Percentiles rank a stretch among this genome's conserved stretches.
Evolutionary conservation across 2,888 invertebrate species (phyloP).

Genomic region (Eudemis profundana): DNA sequence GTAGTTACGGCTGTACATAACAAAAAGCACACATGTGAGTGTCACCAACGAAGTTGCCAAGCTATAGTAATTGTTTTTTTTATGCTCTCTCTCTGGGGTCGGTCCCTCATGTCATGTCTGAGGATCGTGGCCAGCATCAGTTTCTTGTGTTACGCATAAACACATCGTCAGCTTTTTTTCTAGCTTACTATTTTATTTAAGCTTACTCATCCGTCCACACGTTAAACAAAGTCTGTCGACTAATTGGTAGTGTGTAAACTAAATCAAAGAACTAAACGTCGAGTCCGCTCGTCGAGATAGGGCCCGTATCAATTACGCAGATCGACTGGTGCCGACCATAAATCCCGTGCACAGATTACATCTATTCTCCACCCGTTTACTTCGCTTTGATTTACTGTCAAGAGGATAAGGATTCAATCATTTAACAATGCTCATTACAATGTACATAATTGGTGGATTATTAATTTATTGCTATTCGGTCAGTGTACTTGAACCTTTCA

Average conservation of each 20-base stretch:
- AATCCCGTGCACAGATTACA: conserved; percentile 67
- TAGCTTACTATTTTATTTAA: too few species aligned
- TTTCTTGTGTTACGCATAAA: too few species aligned
- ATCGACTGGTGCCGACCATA: conserved; percentile 73
- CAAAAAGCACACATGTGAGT: too few species aligned
- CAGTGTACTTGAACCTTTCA: background rate
- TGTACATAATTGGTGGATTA: too few species aligned
- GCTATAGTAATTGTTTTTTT: too few species aligned
- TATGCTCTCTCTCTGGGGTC: too few species aligned
- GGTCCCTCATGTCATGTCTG: too few species aligned
- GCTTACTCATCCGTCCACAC: background rate
- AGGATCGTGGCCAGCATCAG: too few species aligned
- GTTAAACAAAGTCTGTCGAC: conserved; percentile 2
- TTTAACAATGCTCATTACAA: conserved; percentile 31
- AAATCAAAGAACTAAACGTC: conserved; percentile 37
- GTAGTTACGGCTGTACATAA: too few species aligned
- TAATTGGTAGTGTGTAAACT: conserved; percentile 35
- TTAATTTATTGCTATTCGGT: conserved; percentile 33
- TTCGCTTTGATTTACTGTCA: conserved; percentile 67
- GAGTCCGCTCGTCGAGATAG: conserved; percentile 32
- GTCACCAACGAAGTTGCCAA: too few species aligned
- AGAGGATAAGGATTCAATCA: conserved; percentile 59
- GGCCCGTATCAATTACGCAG: conserved; percentile 73
- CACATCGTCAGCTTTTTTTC: too few species aligned
- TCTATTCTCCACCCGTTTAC: conserved; percentile 59